A percentile compares a stretch with the other conserved stretches of the same genome.
Evolutionary conservation across 2,113 vertebrate species (phyloP).

Genomic region (Archilochus colubris): DNA sequence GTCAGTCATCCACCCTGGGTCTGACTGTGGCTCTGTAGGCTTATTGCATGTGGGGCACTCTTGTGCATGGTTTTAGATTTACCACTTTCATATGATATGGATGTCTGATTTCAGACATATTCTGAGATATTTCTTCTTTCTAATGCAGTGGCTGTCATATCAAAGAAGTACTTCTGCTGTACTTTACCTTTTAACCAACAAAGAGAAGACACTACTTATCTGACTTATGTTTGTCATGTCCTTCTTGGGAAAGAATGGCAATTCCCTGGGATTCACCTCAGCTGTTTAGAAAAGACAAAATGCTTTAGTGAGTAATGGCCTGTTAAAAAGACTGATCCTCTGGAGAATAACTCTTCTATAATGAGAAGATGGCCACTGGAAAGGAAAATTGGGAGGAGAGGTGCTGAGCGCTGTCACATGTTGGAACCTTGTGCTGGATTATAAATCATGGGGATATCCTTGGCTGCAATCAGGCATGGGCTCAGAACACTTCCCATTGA

Average conservation of each 20-base stretch:
- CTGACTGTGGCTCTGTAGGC: neutral
- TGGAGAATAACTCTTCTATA: neutral
- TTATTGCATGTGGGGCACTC: neutral
- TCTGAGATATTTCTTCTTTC: conserved; percentile 24
- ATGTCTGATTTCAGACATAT: too few species aligned
- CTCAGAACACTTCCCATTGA: neutral
- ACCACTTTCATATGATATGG: conserved; percentile 33
- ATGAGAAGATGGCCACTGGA: conserved; percentile 20
- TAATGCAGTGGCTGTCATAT: neutral
- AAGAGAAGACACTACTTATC: conserved; percentile 21
- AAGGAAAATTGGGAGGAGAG: conserved; percentile 1
- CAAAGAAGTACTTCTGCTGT: conserved; percentile 27
- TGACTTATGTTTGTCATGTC: conserved; percentile 49
- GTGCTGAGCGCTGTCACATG: conserved; percentile 15
- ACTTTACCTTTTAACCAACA: conserved; percentile 52
- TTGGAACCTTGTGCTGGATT: neutral
- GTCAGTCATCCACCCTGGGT: neutral
- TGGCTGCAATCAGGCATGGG: conserved; percentile 4
- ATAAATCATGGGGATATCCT: conserved; percentile 47
- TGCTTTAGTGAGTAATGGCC: neutral
- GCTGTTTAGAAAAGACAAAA: conserved; percentile 20
- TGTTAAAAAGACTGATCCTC: neutral
- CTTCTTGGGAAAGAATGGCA: conserved; percentile 50
- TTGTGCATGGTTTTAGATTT: conserved; percentile 30
- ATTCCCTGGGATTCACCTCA: conserved; percentile 34